Conservation (phyloP, 2,888 invertebrate genomes). For the Geophilus truncorum region DNA sequence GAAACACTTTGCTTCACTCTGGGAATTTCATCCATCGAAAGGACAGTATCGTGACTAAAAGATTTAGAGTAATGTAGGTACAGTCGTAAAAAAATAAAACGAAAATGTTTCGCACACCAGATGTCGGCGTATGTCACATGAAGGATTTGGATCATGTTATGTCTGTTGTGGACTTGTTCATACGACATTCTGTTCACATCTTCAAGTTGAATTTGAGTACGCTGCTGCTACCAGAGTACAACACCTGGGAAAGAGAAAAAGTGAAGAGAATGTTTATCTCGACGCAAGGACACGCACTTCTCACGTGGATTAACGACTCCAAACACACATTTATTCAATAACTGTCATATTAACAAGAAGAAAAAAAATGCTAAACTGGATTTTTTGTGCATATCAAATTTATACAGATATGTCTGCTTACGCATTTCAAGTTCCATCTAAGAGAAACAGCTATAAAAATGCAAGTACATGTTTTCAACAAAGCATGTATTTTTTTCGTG, state of each 20-base stretch:
- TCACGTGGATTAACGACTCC: slow-evolving; percentile 19
- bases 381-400: slow-evolving; percentile 1
- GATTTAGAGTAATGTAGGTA: neutral
- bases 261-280: slow-evolving; percentile 18
- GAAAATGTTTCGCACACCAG: slow-evolving; percentile 6
- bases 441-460: neutral
- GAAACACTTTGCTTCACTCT: neutral
- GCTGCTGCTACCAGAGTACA: slow-evolving; percentile 5
- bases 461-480: neutral
- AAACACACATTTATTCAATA: slow-evolving; percentile 18
- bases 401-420: neutral
- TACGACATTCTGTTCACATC: slow-evolving; percentile 8
- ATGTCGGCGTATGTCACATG: slow-evolving; percentile 3
- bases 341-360: neutral
- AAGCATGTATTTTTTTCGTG: neutral
- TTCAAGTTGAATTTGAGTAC: slow-evolving; percentile 18
- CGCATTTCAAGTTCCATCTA: neutral
- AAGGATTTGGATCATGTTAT: slow-evolving; percentile 18
- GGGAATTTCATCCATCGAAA: neutral
- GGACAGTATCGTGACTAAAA: neutral
- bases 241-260: slow-evolving; percentile 12
- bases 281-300: slow-evolving; percentile 27
- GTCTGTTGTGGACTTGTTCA: neutral
- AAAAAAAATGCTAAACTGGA: slow-evolving; percentile 3
- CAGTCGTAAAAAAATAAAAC: neutral